Percentiles rank a stretch among this genome's conserved stretches.
Conservation (phyloP, 2,888 invertebrate species). For the Lasioglossum villosulum region DNA sequence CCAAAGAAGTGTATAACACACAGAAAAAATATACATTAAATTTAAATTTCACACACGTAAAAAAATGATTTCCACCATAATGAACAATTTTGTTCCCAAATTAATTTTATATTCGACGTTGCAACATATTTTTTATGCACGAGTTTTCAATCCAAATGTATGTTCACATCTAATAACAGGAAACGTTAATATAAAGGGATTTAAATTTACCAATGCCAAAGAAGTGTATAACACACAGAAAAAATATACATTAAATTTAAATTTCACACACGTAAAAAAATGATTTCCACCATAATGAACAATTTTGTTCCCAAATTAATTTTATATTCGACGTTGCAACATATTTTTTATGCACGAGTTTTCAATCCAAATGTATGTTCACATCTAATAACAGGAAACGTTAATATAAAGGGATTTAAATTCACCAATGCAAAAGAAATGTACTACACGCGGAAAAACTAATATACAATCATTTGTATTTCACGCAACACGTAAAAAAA, state of each 20-base stretch:
- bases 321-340: neutral
- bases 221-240: neutral
- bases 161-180: too few relatives aligned
- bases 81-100: too few relatives aligned
- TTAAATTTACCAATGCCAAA: neutral
- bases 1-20: too few relatives aligned
- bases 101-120: too few relatives aligned
- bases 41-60: too few relatives aligned
- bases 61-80: too few relatives aligned
- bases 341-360: neutral
- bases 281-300: neutral
- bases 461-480: neutral
- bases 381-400: too few relatives aligned
- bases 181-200: neutral
- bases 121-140: too few relatives aligned
- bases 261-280: neutral
- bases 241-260: neutral
- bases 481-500: neutral
- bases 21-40: too few relatives aligned
- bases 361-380: too few relatives aligned
- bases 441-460: neutral
- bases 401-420: too few relatives aligned
- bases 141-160: too few relatives aligned
- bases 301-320: neutral
- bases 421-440: neutral